A percentile compares a stretch with the other conserved stretches of the same genome.
These are phyloP conservation scores for Heterotis niloticus DNA, from an alignment of 2,113 vertebrate species.

Conservation along the genomic window DNA sequence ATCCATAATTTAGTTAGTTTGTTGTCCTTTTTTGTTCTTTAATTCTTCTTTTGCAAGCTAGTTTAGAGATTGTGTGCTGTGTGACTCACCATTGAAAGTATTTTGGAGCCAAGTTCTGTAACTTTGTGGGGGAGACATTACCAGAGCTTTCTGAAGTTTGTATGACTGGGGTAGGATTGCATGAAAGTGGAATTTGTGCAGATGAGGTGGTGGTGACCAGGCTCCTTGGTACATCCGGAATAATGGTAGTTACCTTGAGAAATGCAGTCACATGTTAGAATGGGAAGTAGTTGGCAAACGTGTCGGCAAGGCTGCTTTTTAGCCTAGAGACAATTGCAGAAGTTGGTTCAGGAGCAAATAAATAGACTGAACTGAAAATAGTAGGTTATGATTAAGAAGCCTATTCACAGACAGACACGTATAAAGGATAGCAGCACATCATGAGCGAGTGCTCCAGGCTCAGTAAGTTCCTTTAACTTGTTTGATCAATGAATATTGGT, in stretches of 20 bases:
- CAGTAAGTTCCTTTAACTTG: constrained; percentile 45
- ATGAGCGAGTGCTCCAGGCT: constrained; percentile 36
- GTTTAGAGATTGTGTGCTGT: no score
- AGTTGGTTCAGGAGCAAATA: constrained; percentile 17
- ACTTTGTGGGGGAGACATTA: not conserved
- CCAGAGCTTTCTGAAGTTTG: not conserved
- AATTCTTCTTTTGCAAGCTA: no score
- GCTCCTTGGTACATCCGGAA: not conserved
- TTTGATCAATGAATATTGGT: not conserved
- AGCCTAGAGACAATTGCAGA: not conserved
- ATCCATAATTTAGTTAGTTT: no score
- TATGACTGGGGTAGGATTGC: not conserved
- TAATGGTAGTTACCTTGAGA: not conserved
- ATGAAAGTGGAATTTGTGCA: not conserved
- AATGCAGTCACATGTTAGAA: constrained; percentile 9
- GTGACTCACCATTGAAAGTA: not conserved
- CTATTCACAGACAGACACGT: not conserved
- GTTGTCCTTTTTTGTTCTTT: no score
- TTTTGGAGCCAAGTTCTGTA: not conserved
- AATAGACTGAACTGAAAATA: not conserved
- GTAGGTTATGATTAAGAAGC: not conserved
- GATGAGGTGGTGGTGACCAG: constrained; percentile 5
- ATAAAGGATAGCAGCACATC: constrained; percentile 18
- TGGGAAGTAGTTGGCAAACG: constrained; percentile 14
- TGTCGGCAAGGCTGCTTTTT: not conserved